Evolutionary conservation across 2,888 invertebrate genomes (phyloP).

Genomic region (Sesia apiformis): DNA sequence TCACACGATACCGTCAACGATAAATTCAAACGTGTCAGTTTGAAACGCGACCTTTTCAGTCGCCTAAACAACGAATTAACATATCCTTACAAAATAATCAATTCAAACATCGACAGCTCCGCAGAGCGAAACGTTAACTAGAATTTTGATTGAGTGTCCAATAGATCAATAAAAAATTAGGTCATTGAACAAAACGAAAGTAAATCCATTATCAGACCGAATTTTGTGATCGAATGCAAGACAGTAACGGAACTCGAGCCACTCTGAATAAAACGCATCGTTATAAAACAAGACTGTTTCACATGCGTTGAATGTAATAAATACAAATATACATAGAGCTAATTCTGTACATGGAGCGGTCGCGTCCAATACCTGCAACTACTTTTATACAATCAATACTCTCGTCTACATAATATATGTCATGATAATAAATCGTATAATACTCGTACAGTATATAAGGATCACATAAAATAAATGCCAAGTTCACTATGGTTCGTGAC

Average conservation of each 20-base stretch:
- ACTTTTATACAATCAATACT: slow-evolving; percentile 52
- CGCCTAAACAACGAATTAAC: slow-evolving; percentile 31
- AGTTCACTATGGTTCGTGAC: slow-evolving; percentile 65
- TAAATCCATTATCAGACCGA: slow-evolving; percentile 31
- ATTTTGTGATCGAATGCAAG: slow-evolving; percentile 51
- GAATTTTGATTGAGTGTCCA: slow-evolving; percentile 46
- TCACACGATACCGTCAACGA: neutral
- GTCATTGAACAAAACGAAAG: slow-evolving; percentile 14
- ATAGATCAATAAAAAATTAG: slow-evolving; percentile 11
- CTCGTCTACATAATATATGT: slow-evolving; percentile 60
- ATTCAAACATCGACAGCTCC: slow-evolving; percentile 34
- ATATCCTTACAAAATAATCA: slow-evolving; percentile 55
- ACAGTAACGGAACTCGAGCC: slow-evolving; percentile 70
- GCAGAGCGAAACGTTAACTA: slow-evolving; percentile 30
- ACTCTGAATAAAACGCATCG: slow-evolving; percentile 61
- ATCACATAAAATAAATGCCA: slow-evolving; percentile 73
- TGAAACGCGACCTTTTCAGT: slow-evolving; percentile 2
- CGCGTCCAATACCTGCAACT: slow-evolving; percentile 42
- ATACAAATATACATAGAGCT: slow-evolving; percentile 55
- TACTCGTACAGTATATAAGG: slow-evolving; percentile 60
- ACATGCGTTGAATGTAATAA: slow-evolving; percentile 43
- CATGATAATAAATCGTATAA: slow-evolving; percentile 62
- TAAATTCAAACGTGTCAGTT: neutral
- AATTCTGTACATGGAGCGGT: slow-evolving; percentile 49
- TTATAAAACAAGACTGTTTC: slow-evolving; percentile 42